Evolutionary conservation across 2,113 vertebrate species (phyloP).

Genomic region (Erpornis zantholeuca): DNA sequence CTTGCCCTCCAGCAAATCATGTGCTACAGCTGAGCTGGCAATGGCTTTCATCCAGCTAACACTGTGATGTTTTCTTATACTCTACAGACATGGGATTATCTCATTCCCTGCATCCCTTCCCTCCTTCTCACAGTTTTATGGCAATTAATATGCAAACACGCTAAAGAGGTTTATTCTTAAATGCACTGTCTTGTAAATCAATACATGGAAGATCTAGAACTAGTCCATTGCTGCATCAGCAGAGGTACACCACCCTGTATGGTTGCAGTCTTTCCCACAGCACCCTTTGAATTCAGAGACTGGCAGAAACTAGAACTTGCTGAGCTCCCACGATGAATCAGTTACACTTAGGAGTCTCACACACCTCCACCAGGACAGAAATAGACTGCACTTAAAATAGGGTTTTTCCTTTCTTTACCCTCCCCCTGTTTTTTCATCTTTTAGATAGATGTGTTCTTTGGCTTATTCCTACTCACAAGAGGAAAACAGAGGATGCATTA

Average conservation of each 20-base stretch:
- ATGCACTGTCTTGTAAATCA: not conserved
- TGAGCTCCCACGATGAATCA: not conserved
- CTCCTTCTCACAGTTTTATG: not conserved
- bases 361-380: not conserved
- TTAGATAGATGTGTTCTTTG: not conserved
- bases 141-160: not conserved
- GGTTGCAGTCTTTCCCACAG: not conserved
- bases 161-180: not conserved
- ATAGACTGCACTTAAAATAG: not conserved
- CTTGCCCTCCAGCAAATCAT: not conserved
- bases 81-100: not conserved
- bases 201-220: not conserved
- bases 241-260: not conserved
- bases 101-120: not conserved
- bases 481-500: not conserved
- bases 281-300: not conserved
- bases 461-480: not conserved
- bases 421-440: not conserved
- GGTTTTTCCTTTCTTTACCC: not conserved
- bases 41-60: not conserved
- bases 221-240: not conserved
- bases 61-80: not conserved
- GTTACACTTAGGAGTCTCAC: not conserved
- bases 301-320: not conserved
- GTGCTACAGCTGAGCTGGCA: not conserved